These are phyloP conservation scores for Lytechinus variegatus DNA, from an alignment of 35 echinoderm and acorn worm genomes.

Conservation along the genomic window DNA sequence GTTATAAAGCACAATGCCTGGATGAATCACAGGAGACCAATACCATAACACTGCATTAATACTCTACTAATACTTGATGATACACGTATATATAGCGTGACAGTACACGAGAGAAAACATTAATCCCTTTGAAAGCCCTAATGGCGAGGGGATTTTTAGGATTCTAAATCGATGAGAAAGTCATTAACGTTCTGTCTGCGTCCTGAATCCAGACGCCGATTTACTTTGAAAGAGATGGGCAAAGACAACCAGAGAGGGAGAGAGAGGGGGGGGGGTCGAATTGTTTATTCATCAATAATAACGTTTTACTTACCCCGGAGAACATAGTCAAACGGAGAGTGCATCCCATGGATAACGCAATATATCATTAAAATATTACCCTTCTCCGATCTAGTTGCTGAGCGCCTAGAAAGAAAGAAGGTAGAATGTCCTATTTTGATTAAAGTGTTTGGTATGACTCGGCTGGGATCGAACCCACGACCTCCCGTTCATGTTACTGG, in stretches of 20 bases:
- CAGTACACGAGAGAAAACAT: background rate
- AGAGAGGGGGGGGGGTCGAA: background rate
- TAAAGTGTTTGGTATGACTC: too few species aligned
- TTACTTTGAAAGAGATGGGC: background rate
- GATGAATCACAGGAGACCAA: background rate
- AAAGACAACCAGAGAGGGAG: background rate
- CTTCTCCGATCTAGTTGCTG: too few species aligned
- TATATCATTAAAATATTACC: too few species aligned
- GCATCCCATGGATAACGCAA: too few species aligned
- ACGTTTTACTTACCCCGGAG: too few species aligned
- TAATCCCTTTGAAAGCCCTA: background rate
- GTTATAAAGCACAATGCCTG: background rate
- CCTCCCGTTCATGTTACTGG: too few species aligned
- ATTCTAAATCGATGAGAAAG: slow-evolving; percentile 14
- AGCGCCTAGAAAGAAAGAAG: too few species aligned
- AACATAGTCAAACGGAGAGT: too few species aligned
- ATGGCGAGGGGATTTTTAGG: background rate
- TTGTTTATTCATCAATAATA: background rate
- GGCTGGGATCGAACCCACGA: too few species aligned
- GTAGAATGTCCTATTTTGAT: too few species aligned
- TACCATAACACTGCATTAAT: background rate
- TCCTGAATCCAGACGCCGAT: background rate
- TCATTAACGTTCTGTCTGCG: background rate
- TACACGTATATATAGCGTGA: background rate
- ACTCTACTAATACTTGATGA: background rate